phyloP scores from a whole-genome alignment of 1,140 invertebrate species.

The Lamellibrachia luymesi region DNA sequence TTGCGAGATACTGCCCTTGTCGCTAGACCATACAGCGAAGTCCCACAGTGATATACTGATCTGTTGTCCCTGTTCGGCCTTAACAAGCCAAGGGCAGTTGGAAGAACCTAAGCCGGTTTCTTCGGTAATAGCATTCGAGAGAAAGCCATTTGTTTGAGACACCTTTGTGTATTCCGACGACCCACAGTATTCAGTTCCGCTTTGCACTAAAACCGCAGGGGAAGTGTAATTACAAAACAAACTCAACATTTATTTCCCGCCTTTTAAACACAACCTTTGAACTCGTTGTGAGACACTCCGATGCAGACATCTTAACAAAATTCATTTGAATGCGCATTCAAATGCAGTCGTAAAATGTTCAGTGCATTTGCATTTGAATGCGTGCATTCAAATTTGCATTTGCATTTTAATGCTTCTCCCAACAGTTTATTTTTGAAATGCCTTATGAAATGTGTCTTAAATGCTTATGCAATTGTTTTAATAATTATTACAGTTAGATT shows the following conservation, averaged over 20 bases:
- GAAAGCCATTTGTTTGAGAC: not conserved
- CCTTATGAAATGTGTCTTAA: no score
- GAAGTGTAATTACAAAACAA: not conserved
- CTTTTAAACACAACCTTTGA: not conserved
- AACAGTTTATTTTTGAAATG: no score
- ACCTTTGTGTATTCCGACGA: not conserved
- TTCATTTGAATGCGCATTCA: no score
- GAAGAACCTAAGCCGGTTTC: constrained; percentile 7
- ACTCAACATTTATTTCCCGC: not conserved
- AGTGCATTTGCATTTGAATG: no score
- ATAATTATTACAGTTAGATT: no score
- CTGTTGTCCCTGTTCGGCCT: not conserved
- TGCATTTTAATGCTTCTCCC: no score
- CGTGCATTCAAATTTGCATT: no score
- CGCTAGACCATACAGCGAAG: not conserved
- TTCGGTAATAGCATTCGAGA: not conserved
- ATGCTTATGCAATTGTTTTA: no score
- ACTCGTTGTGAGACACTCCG: not conserved
- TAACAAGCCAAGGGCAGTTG: constrained; percentile 17
- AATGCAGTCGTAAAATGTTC: no score
- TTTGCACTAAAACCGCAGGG: not conserved
- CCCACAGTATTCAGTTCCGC: not conserved
- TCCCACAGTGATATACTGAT: not conserved
- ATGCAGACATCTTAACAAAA: no score
- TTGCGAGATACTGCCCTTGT: not conserved